Evolutionary conservation across 2,797 vertebrate species (phyloP), one percentile per base, ranked within the genome.

Genomic region (Mycteria americana): DNA sequence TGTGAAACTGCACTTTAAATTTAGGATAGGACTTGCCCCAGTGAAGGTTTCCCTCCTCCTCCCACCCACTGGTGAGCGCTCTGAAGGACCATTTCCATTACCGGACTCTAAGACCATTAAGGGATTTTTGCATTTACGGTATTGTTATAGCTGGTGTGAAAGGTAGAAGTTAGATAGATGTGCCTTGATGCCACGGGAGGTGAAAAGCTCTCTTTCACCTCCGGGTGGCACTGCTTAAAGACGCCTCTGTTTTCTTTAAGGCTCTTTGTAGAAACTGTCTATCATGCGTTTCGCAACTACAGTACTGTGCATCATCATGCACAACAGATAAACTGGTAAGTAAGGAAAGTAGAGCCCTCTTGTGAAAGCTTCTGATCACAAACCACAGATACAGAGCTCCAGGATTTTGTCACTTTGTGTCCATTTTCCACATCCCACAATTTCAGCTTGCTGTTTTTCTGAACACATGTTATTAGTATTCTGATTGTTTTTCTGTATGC

Each of bases 151-250:
- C 37, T 73, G 54, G 3, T 69, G 8, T 59, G 18, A 78, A 80
- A 54, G 43, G 24, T 17, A 85, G 41, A 65, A 41, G 39, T 39
- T n/a, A 39, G 51, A n/a, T 7, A 28, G 37, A 46, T 21, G 53
- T 72, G 28, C 35, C 56, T 54, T 46, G 43, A 25, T 72, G 22
- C 54, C 60, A 25, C 1, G 0, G 33, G 53, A 83, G 39, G 45
- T 48, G 41, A 91, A 77, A 63, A 83, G 6, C 54, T 91, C 18
- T 89, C 45, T 79, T 70, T 75, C 74, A 78, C 92, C 95, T 97
- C 63, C 0, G 28, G 96, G 70, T 95, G 96, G 91, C 95, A 80
- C 70, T 95, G 80, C 91, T 87, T 82, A 83, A 93, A 96, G 95
- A 62, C 3, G 0, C 41, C 93, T 94, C 54, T 76, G 16, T 68